Conservation (phyloP, 2,113 vertebrate genomes). For the Sceloporus undulatus region DNA sequence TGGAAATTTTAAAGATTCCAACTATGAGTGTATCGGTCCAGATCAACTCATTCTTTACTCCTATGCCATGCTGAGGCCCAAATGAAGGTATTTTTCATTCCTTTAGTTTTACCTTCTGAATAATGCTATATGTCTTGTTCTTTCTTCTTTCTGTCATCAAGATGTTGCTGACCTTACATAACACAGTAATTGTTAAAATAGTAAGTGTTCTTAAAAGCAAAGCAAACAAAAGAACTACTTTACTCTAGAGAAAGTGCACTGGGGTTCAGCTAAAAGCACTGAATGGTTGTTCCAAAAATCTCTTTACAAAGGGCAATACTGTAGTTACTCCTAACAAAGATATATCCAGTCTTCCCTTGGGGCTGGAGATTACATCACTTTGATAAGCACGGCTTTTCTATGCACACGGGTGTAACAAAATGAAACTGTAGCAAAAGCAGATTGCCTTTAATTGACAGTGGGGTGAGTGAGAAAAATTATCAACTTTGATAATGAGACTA, state of each 20-base stretch:
- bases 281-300: conserved; percentile 64
- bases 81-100: not conserved
- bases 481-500: not conserved
- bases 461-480: not conserved
- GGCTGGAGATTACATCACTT: conserved; percentile 72
- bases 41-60: not conserved
- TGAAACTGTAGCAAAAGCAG: conserved; percentile 59
- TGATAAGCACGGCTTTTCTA: conserved; percentile 73
- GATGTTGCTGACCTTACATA: conserved; percentile 49
- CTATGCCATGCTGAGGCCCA: not conserved
- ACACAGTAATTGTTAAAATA: conserved; percentile 58
- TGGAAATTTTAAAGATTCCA: not conserved
- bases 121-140: conserved; percentile 35
- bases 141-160: conserved; percentile 15
- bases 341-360: conserved; percentile 71
- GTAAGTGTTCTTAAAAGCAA: conserved; percentile 60
- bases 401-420: conserved; percentile 59
- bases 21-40: not conserved
- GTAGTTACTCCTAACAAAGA: conserved; percentile 70
- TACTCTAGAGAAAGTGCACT: conserved; percentile 64
- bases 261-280: conserved; percentile 55
- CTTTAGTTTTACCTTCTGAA: not conserved
- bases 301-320: conserved; percentile 60
- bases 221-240: conserved; percentile 47
- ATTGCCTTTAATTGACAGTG: conserved; percentile 6